Conservation (phyloP, 2,113 vertebrate species). For the Lepidothrix coronata region DNA sequence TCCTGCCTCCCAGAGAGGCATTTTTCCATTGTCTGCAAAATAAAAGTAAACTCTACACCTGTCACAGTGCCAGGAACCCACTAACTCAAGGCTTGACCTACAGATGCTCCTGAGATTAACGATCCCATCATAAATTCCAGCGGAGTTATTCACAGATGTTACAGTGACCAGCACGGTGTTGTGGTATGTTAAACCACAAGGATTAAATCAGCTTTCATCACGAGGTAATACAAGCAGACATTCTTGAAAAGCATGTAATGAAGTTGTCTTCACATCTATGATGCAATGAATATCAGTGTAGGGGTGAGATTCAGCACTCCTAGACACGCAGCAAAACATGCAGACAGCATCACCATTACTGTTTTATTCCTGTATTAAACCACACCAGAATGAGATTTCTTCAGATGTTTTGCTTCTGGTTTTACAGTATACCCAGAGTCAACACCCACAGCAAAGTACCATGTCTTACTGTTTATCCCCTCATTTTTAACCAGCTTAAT, state of each 20-base stretch:
- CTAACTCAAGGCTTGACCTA: neutral
- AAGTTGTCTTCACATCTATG: neutral
- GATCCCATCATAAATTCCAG: neutral
- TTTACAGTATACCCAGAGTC: neutral
- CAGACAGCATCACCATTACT: neutral
- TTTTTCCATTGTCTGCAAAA: neutral
- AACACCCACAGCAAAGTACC: neutral
- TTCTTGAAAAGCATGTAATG: neutral
- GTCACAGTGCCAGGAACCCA: neutral
- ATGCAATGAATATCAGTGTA: neutral
- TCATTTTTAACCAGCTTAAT: neutral
- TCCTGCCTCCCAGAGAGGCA: neutral
- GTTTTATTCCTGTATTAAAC: neutral
- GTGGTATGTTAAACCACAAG: neutral
- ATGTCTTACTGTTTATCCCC: neutral
- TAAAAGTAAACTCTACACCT: neutral
- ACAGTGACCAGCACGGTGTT: neutral
- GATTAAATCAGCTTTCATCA: neutral
- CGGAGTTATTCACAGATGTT: neutral
- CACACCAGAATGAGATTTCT: neutral
- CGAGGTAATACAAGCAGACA: neutral
- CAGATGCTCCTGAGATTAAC: neutral
- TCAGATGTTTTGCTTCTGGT: neutral
- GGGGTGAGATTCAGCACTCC: neutral
- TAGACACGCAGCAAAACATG: neutral